phyloP scores from a whole-genome alignment of 2,797 vertebrate genomes.

The Lutjanus argentimaculatus region DNA sequence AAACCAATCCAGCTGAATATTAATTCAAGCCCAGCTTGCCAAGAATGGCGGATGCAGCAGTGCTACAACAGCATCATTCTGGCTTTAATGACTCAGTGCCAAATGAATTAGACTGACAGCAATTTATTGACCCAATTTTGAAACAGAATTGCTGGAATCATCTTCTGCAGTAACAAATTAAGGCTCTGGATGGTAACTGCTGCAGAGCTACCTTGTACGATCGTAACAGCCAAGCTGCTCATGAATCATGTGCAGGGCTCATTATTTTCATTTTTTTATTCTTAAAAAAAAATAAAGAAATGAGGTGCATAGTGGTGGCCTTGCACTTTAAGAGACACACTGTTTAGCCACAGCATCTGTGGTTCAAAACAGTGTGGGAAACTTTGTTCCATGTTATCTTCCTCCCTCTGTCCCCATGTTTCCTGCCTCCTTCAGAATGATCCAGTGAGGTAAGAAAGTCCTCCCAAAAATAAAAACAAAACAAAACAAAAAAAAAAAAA shows the following conservation, averaged over 20 bases:
- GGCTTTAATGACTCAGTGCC: slow-evolving; percentile 74
- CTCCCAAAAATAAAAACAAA: rapidly evolving
- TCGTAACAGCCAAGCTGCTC: slow-evolving; percentile 14
- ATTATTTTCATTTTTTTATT: slow-evolving; percentile 4
- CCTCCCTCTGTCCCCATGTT: background rate
- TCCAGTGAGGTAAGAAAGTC: background rate
- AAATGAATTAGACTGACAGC: slow-evolving; percentile 79
- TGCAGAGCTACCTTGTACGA: slow-evolving; percentile 31
- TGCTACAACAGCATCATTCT: slow-evolving; percentile 57
- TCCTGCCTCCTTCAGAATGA: background rate
- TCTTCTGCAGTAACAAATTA: slow-evolving; percentile 67
- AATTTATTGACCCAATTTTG: slow-evolving; percentile 83
- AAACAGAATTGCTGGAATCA: slow-evolving; percentile 71
- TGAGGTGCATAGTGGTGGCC: background rate
- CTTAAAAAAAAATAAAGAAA: slow-evolving; percentile 11
- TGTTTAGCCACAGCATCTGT: background rate
- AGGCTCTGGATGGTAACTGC: slow-evolving; percentile 52
- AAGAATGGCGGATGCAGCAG: slow-evolving; percentile 62
- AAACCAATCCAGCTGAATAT: slow-evolving; percentile 70
- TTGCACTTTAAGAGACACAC: background rate
- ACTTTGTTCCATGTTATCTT: background rate
- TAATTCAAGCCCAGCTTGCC: slow-evolving; percentile 66
- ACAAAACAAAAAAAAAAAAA: no score
- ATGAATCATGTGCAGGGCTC: slow-evolving; percentile 25
- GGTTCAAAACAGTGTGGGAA: background rate